Percentiles rank a stretch among this genome's conserved stretches.
phyloP scores from a whole-genome alignment of 2,113 vertebrate species.

The Chloropsis hardwickii region DNA sequence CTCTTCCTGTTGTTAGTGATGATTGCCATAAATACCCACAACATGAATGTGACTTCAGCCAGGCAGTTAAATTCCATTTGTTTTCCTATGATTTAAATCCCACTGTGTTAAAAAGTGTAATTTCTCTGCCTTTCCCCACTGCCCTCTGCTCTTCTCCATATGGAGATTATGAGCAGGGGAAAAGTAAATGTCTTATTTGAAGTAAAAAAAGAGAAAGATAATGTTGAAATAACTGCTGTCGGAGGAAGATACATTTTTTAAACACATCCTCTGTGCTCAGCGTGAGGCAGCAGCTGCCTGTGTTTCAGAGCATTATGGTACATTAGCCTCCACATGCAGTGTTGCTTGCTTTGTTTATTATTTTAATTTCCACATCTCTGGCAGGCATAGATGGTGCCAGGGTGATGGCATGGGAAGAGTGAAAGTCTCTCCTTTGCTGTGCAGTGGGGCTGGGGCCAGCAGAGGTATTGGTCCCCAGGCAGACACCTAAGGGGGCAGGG shows the following conservation, averaged over 20 bases:
- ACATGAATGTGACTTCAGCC: not conserved
- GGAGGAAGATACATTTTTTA: slow-evolving; percentile 30
- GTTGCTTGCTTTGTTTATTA: slow-evolving; percentile 43
- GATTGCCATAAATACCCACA: slow-evolving; percentile 19
- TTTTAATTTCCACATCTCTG: slow-evolving; percentile 45
- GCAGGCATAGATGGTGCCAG: not conserved
- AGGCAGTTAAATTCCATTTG: slow-evolving; percentile 31
- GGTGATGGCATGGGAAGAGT: not conserved
- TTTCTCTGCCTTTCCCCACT: slow-evolving; percentile 1
- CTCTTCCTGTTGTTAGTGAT: slow-evolving; percentile 10
- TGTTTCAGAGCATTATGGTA: slow-evolving; percentile 23
- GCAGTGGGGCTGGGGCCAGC: not conserved
- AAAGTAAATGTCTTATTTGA: slow-evolving; percentile 49
- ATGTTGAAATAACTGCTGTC: slow-evolving; percentile 62
- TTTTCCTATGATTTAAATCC: slow-evolving; percentile 52
- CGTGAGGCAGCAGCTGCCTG: not conserved
- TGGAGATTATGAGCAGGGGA: slow-evolving; percentile 27
- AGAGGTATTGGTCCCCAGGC: accelerated
- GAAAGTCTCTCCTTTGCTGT: not conserved
- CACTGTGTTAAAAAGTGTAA: slow-evolving; percentile 9
- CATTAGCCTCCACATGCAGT: not conserved
- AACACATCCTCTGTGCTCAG: not conserved
- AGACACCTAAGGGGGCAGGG: accelerated
- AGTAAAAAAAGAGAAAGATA: not conserved
- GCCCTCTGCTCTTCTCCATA: not conserved